Evolutionary conservation across 2,888 invertebrate species (phyloP).

Genomic region (Rhopalosiphum nymphaeae): DNA sequence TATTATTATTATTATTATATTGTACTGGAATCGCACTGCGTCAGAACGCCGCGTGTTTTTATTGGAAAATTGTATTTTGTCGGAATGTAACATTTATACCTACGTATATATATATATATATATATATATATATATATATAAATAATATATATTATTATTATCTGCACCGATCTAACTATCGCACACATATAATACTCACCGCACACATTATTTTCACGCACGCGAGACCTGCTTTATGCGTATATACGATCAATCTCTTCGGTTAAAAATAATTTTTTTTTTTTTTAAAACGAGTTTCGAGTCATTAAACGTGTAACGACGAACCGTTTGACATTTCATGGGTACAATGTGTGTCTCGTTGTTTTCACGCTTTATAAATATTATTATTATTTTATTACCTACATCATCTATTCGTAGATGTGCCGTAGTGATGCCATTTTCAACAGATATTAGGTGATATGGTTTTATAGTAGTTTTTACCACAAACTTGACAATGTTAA

Average conservation of each 20-base stretch:
- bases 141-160: background rate
- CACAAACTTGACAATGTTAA: background rate
- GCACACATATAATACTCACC: background rate
- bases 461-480: background rate
- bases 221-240: background rate
- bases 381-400: background rate
- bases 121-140: background rate
- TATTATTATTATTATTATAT: constrained; percentile 18
- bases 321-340: constrained; percentile 12
- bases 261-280: background rate
- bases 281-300: constrained; percentile 6
- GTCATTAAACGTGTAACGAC: constrained; percentile 27
- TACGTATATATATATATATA: background rate
- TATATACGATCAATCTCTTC: constrained; percentile 26
- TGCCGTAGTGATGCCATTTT: background rate
- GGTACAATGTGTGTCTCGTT: background rate
- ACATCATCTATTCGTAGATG: background rate
- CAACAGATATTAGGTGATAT: background rate
- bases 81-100: constrained; percentile 54
- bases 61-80: constrained; percentile 42
- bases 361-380: background rate
- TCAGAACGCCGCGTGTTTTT: constrained; percentile 19
- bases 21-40: constrained; percentile 30
- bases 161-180: constrained; percentile 36
- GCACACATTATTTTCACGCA: constrained; percentile 7